Evolutionary conservation across 2,888 invertebrate genomes (phyloP), one percentile per base, ranked within the genome.

Genomic region (Stenoptilia bipunctidactyla): DNA sequence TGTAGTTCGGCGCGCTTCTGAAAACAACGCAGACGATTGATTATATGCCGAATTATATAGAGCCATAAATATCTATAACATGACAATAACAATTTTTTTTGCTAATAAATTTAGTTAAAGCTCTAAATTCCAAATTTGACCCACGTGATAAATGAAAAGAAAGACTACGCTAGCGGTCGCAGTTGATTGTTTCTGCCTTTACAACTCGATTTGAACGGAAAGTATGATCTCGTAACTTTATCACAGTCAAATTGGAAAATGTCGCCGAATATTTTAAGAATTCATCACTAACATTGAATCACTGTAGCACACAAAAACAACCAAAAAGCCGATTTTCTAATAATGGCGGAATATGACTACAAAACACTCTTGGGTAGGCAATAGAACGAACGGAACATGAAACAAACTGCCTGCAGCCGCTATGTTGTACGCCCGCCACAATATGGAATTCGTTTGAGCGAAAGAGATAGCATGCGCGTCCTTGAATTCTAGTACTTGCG

Each of bases 131-230:
- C 60, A 82, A 76, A 77, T 72, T 71, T 69, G 63, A 76, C 82
- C 84, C 84, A 84, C 84, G 84, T 84, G 84, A 84, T 84, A 77
- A 20, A 73, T 65, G 66, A 76, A 74, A 72, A 71, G 67, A 74
- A 72, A 71, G 67, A 72, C 67, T 75, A 66, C 64, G 67, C 73
- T 72, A 73, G 72, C 63, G 60, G 54, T 66, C 71, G 75, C 68
- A 76, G 71, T 75, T 68, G 72, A 73, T 79, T 80, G 82, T 79
- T 83, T 80, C 67, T 61, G 49, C 62, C 61, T 53, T 13, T 13
- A 34, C 12, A n/a, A n/a, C 30, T 9, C 4, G 6, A 30, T 8
- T 30, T 3, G 66, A 70, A 77, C 82, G 82, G 82, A 82, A 83
- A 83, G 80, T 73, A 71, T 66, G 68, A n/a, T n/a, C n/a, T n/a